These are phyloP conservation scores for Zaprionus capensis DNA, from an alignment of 1,140 invertebrate species.

Conservation along the genomic window DNA sequence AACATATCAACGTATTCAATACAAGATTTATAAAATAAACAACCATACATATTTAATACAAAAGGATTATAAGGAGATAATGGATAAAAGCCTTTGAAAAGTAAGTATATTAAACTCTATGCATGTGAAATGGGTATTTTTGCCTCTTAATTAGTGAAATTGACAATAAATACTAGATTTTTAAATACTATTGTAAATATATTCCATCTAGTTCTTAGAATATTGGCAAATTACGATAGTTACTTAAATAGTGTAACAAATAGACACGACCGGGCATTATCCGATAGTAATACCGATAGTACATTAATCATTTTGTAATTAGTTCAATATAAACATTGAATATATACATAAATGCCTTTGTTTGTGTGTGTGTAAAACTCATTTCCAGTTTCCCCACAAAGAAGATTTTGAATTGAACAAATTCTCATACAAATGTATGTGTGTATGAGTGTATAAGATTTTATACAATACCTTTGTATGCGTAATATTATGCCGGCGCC, in stretches of 20 bases:
- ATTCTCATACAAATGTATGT: background rate
- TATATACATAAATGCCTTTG: background rate
- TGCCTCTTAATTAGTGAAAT: background rate
- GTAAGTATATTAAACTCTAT: slow-evolving; percentile 27
- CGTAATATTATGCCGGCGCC: slow-evolving; percentile 25
- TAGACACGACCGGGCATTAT: background rate
- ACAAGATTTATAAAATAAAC: slow-evolving; percentile 8
- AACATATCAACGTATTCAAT: slow-evolving; percentile 38
- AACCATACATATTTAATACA: slow-evolving; percentile 18
- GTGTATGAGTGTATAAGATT: slow-evolving; percentile 19
- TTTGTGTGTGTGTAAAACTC: background rate
- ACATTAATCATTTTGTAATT: background rate
- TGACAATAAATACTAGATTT: background rate
- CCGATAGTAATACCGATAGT: slow-evolving; percentile 1
- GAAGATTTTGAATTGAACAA: background rate
- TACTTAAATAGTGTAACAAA: too few relatives aligned
- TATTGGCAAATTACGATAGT: too few relatives aligned
- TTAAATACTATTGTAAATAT: too few relatives aligned
- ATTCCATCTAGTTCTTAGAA: too few relatives aligned
- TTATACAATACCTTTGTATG: slow-evolving; percentile 13
- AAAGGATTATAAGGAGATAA: slow-evolving; percentile 18
- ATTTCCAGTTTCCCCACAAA: slow-evolving; percentile 3
- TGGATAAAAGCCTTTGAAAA: slow-evolving; percentile 14
- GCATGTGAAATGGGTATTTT: background rate
- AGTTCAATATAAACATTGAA: slow-evolving; percentile 8